Base-by-base conservation (phyloP, 2,113 vertebrate genomes). In the Phainopepla nitens region DNA sequence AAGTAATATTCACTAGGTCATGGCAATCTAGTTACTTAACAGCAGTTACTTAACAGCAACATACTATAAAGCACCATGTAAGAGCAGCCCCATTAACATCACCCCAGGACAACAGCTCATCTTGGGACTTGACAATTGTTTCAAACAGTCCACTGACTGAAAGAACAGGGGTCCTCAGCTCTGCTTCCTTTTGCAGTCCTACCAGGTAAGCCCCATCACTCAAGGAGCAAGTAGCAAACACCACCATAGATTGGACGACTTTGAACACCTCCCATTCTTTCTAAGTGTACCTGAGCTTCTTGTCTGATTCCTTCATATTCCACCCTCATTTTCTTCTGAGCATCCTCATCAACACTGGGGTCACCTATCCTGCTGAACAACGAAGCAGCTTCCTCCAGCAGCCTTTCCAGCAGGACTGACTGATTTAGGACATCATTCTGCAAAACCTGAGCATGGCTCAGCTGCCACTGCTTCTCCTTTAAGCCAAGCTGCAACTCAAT, bases 381-480 rank as follows among this genome's bases (percentile, higher is more conserved):
- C 0, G 98, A 97, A 11, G 96, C 95, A 0, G 99, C 99, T 97
- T 99, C 99, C 49, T 99, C 99, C 89, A 99, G 95, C 62, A 99
- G 98, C 84, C 98, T 97, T 95, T 99, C 98, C 97, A 99, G 93
- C 44, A 99, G 97, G 41, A 79, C 72, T 0, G 97, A 98, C 96
- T 99, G 98, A 95, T 97, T 97, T 19, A 97, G 94, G 53, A 99
- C 96, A 33, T 99, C 98, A 25, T 98, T 98, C 70, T 98, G 91
- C 77, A 98, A 95, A 77, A 99, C 98, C 58, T 97, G 97, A 91
- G 99, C 98, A 4, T 99, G 98, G 86, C 98, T 98, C 94, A 99
- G 97, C 97, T 99, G 99, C 98, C 99, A 99, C 33, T 99, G 98
- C 97, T 99, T 99, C 98, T 99, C 99, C 89, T 98, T 99, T 58